phyloP scores from a whole-genome alignment of 35 echinoderm and acorn worm genomes.

The Lytechinus variegatus region DNA sequence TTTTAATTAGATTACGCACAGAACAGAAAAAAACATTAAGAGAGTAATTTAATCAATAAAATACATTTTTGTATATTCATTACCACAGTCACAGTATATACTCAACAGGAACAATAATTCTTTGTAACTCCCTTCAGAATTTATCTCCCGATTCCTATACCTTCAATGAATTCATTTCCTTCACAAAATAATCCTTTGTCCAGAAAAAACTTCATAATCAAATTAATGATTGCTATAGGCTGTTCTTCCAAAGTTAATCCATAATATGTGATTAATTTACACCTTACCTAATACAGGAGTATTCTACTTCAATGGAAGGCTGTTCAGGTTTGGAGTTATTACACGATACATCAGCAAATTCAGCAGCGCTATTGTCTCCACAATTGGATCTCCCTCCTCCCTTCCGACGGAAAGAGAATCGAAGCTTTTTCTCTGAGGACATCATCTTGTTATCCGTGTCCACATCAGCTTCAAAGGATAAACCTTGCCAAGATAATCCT shows the following conservation, averaged over 20 bases:
- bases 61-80: too few relatives aligned
- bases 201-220: not conserved
- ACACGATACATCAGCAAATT: slow-evolving; percentile 37
- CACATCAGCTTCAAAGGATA: not conserved
- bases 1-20: too few relatives aligned
- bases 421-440: slow-evolving; percentile 46
- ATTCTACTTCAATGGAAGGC: slow-evolving; percentile 17
- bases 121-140: too few relatives aligned
- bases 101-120: too few relatives aligned
- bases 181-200: not conserved
- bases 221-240: too few relatives aligned
- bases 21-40: too few relatives aligned
- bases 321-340: slow-evolving; percentile 16
- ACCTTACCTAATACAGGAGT: slow-evolving; percentile 23
- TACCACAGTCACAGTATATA: too few relatives aligned
- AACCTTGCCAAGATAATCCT: not conserved
- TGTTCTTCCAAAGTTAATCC: not conserved
- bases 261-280: not conserved
- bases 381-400: slow-evolving; percentile 37
- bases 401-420: slow-evolving; percentile 49
- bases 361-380: slow-evolving; percentile 9
- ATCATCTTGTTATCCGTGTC: slow-evolving; percentile 19
- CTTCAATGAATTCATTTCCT: not conserved
- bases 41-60: too few relatives aligned
- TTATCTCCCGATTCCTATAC: not conserved